These are phyloP conservation scores for Trileptium ribeirensis DNA, from an alignment of 2,888 invertebrate species.

Conservation along the genomic window DNA sequence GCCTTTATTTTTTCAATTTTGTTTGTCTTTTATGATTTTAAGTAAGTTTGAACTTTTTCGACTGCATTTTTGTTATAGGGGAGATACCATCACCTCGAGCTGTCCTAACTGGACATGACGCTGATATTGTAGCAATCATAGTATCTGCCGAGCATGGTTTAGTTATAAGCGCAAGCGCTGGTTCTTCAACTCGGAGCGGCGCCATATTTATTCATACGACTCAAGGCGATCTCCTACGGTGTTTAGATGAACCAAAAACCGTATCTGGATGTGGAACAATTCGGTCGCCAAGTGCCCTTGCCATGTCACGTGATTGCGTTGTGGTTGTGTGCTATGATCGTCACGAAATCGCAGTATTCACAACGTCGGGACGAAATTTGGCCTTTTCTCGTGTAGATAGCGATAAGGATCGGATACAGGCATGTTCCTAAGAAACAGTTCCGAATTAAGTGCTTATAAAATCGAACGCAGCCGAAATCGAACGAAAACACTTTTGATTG, in stretches of 20 bases:
- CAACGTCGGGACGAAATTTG: conserved; percentile 40
- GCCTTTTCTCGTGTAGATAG: not conserved
- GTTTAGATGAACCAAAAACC: conserved; percentile 68
- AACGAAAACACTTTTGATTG: too few relatives aligned
- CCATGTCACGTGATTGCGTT: conserved; percentile 84
- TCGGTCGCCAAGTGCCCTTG: conserved; percentile 74
- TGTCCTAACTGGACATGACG: conserved; percentile 93
- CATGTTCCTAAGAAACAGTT: too few relatives aligned
- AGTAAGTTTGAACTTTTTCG: too few relatives aligned
- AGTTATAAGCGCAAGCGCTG: conserved; percentile 83
- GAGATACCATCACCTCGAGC: conserved; percentile 91
- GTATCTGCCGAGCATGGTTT: conserved; percentile 95
- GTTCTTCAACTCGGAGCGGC: conserved; percentile 63
- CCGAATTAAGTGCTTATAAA: too few relatives aligned
- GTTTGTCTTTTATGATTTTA: not conserved
- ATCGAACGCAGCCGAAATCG: too few relatives aligned
- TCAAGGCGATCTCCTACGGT: conserved; percentile 85
- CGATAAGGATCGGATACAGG: too few relatives aligned
- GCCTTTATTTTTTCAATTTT: too few relatives aligned
- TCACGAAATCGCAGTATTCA: conserved; percentile 40
- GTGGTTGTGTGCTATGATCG: conserved; percentile 75
- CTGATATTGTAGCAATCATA: conserved; percentile 85
- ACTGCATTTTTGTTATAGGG: conserved; percentile 51
- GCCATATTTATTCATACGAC: conserved; percentile 95
- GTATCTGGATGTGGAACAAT: conserved; percentile 60